Conservation (phyloP, 2,797 vertebrate species). For the Stomatorhinus walkeri region DNA sequence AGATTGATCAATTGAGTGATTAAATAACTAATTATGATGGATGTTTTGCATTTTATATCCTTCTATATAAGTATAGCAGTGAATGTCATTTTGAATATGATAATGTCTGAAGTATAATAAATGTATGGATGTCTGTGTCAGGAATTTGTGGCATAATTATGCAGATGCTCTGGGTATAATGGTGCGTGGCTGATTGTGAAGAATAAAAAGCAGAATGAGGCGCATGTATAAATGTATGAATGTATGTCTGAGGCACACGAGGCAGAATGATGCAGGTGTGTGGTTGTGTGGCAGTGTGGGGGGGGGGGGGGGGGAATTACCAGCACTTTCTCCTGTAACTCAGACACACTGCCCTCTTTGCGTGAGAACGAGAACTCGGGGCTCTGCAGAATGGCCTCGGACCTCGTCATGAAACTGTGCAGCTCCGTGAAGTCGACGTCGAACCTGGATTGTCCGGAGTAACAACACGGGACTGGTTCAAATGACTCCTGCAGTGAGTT, state of each 20-base stretch:
- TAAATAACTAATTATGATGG: slow-evolving; percentile 6
- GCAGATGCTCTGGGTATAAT: not conserved
- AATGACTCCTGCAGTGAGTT: not conserved
- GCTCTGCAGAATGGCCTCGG: slow-evolving; percentile 87
- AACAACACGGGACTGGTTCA: slow-evolving; percentile 2
- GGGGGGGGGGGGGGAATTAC: slow-evolving; percentile 50
- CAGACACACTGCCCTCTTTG: slow-evolving; percentile 83
- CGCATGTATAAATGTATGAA: not conserved
- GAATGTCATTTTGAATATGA: not conserved
- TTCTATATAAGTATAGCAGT: not conserved
- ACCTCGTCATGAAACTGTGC: slow-evolving; percentile 96
- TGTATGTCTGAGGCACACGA: not conserved
- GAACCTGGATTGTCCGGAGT: slow-evolving; percentile 63
- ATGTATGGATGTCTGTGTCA: not conserved
- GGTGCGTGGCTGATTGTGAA: not conserved
- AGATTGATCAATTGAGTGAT: not conserved
- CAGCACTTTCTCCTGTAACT: slow-evolving; percentile 89
- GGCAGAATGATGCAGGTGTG: not conserved
- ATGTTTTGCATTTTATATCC: not conserved
- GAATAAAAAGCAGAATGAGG: not conserved
- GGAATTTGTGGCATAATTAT: not conserved
- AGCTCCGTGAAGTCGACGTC: slow-evolving; percentile 93
- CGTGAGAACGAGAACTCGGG: slow-evolving; percentile 80
- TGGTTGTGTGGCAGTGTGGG: not conserved
- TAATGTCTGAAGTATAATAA: slow-evolving; percentile 9